Conservation (phyloP, 2,888 invertebrate genomes). For the Sicus ferrugineus region DNA sequence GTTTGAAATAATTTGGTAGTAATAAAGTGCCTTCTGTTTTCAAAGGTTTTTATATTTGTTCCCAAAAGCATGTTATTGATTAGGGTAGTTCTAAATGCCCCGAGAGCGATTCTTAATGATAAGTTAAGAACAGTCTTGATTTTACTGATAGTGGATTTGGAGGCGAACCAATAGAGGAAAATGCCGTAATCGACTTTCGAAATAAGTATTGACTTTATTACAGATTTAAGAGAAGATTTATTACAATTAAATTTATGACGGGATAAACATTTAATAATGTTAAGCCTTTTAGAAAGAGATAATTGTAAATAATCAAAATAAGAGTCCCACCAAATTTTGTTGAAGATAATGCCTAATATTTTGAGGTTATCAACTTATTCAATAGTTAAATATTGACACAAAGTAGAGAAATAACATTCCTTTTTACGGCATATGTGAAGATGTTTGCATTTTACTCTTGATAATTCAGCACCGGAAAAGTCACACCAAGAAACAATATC, state of each 20-base stretch:
- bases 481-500: constrained; percentile 13
- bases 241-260: constrained; percentile 3
- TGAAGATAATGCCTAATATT: constrained; percentile 25
- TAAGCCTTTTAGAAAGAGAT: constrained; percentile 8
- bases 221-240: neutral
- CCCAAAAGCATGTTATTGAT: constrained; percentile 8
- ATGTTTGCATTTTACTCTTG: constrained; percentile 16
- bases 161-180: constrained; percentile 4
- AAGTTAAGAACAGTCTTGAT: constrained; percentile 1
- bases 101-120: neutral
- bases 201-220: neutral
- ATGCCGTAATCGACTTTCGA: constrained; percentile 26
- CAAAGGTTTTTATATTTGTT: too few species aligned
- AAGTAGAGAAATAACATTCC: neutral
- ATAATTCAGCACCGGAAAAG: constrained; percentile 16
- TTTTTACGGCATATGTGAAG: constrained; percentile 20
- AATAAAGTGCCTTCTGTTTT: too few species aligned
- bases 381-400: neutral
- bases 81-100: constrained; percentile 11
- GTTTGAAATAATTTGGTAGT: too few species aligned
- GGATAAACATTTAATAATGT: constrained; percentile 22
- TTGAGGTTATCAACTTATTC: neutral
- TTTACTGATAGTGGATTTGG: constrained; percentile 16
- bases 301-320: neutral
- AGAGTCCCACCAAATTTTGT: neutral